phyloP scores from a whole-genome alignment of 2,113 vertebrate genomes.

The Lophura nycthemera region DNA sequence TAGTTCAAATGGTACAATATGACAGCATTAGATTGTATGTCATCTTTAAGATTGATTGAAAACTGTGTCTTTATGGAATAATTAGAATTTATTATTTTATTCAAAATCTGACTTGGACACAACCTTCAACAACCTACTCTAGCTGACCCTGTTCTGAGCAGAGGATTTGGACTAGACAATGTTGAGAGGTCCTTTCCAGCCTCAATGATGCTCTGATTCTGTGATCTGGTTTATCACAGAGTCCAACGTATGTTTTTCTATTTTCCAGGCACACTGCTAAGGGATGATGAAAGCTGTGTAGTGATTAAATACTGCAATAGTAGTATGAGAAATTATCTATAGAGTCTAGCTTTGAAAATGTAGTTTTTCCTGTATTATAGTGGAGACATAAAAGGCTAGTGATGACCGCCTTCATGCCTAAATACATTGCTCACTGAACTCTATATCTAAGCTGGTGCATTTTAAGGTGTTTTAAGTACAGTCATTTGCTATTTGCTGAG shows the following conservation, averaged over 20 bases:
- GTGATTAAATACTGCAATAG: not conserved
- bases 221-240: not conserved
- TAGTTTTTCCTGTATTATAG: not conserved
- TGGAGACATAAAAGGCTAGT: not conserved
- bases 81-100: not conserved
- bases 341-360: constrained; percentile 6
- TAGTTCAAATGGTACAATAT: not conserved
- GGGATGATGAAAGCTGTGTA: not conserved
- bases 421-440: not conserved
- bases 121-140: not conserved
- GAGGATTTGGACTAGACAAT: not conserved
- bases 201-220: not conserved
- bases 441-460: not conserved
- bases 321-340: not conserved
- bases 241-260: not conserved
- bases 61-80: not conserved
- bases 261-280: not conserved
- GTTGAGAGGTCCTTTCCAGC: not conserved
- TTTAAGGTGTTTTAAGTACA: not conserved
- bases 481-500: constrained; percentile 19
- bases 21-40: not conserved
- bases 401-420: not conserved
- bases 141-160: not conserved
- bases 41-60: not conserved
- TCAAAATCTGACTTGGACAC: not conserved